Conservation (phyloP, 2,888 invertebrate species). For the Drosophila testacea region DNA sequence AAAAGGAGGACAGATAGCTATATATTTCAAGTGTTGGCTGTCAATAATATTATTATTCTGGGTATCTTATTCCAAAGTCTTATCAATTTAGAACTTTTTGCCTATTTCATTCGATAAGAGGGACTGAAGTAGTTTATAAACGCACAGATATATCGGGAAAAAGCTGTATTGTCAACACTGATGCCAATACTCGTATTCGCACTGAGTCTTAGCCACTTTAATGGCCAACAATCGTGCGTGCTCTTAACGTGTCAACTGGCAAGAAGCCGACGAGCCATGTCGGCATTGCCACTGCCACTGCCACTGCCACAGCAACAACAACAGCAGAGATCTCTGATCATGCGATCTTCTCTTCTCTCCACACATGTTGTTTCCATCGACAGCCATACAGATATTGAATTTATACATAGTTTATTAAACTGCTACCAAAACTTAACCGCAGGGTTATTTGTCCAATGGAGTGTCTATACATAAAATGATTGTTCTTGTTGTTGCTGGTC, state of each 20-base stretch:
- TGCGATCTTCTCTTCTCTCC: conserved; percentile 55
- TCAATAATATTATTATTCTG: neutral
- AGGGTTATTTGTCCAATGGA: conserved; percentile 74
- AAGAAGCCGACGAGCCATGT: conserved; percentile 24
- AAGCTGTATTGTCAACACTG: neutral
- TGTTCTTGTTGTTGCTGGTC: conserved; percentile 9
- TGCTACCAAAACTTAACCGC: conserved; percentile 72
- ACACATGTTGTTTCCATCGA: conserved; percentile 24
- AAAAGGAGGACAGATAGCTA: too few species aligned
- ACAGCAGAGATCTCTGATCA: conserved; percentile 49
- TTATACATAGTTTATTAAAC: conserved; percentile 58
- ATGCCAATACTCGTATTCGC: conserved; percentile 17
- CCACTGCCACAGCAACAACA: conserved; percentile 7
- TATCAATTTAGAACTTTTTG: too few species aligned
- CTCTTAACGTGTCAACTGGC: conserved; percentile 81
- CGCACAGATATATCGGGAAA: neutral
- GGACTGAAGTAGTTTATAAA: too few species aligned
- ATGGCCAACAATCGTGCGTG: conserved; percentile 72
- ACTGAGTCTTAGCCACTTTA: conserved; percentile 57
- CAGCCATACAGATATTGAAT: conserved; percentile 34
- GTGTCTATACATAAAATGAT: conserved; percentile 4
- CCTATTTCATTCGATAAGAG: too few species aligned
- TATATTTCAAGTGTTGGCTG: neutral
- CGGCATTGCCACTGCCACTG: conserved; percentile 8
- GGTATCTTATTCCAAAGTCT: too few species aligned